Base-by-base conservation (phyloP, 2,113 vertebrate genomes). In the Penelope pileata region DNA sequence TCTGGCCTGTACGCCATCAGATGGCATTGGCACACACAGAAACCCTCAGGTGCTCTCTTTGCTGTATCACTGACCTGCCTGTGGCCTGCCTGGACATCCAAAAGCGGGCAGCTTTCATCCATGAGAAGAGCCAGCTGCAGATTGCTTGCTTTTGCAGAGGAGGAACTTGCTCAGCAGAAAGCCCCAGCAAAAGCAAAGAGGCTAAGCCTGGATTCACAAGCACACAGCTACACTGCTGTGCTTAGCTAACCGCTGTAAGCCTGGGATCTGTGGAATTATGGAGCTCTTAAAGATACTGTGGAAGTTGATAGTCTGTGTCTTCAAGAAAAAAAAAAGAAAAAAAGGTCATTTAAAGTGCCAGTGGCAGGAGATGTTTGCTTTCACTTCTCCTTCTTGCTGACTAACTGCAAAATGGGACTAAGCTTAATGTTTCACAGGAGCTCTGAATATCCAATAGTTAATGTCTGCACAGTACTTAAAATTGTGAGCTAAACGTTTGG, bases 1-100 rank as follows among this genome's bases (percentile, higher is more conserved):
- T 78, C 83, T 75, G 83, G 72, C 36, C 87, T 53, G 24, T 26
- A 30, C 15, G 26, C 73, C 72, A 86, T 27, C 16, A 93, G 72
- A 32, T 10, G 53, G 43, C 64, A 94, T 51, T 56, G 14, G 76
- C 51, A 48, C 32, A 43, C 2, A 10, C 53, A 86, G 74, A 93
- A 93, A 90, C 78, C 36, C 66, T 70, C 45, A 24, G 22, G 58
- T 68, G 53, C 32, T 76, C 51, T 83, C 86, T 93, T 59, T 3
- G 21, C 63, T 60, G n/a, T 76, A 38, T 77, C 95, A 96, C 89
- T 91, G 90, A 97, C 85, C 94, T 96, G 91, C 75, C 81, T 95
- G 85, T 36, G 60, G 87, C 85, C 95, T 95, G 90, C 80, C 86
- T 84, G 90, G 66, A 40, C 69, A 90, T 96, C 93, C 94, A 97